These are phyloP conservation scores for Lepus oiostolus DNA, from an alignment of 2,797 vertebrate genomes.

Conservation along the genomic window DNA sequence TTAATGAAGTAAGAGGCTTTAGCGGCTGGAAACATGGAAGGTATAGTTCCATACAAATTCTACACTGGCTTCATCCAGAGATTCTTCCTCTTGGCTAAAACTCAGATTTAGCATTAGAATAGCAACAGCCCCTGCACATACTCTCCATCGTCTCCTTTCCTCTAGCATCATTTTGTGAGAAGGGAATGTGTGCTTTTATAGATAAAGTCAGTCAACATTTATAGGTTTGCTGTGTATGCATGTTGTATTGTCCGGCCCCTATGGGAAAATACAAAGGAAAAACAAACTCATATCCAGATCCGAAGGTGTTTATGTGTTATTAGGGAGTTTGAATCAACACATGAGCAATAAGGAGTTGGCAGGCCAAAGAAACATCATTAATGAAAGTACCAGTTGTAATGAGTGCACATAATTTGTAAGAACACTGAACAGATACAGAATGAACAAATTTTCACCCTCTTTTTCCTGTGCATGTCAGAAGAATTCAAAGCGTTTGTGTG, in stretches of 20 bases:
- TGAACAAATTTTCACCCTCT: not conserved
- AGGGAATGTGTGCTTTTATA: not conserved
- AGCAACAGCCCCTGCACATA: not conserved
- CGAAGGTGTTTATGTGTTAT: not conserved
- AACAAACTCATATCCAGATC: not conserved
- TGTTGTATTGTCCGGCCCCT: not conserved
- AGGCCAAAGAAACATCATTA: not conserved
- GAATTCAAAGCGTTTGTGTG: not conserved
- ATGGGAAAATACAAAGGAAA: constrained; percentile 10
- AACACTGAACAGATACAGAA: not conserved
- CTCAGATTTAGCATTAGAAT: not conserved
- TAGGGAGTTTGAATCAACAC: not conserved
- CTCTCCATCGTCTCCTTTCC: not conserved
- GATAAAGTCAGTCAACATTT: not conserved
- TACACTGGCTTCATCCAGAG: not conserved
- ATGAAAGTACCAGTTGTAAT: not conserved
- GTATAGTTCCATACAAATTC: not conserved
- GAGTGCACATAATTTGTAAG: not conserved
- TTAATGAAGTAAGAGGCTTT: constrained; percentile 13
- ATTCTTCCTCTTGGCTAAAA: not conserved
- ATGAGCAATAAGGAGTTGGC: not conserved
- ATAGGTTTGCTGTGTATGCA: not conserved
- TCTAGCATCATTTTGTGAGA: constrained; percentile 22
- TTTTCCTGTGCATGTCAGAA: not conserved
- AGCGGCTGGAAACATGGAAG: not conserved